Base-by-base conservation (phyloP, 2,113 vertebrate genomes). In the Casuarius casuarius region DNA sequence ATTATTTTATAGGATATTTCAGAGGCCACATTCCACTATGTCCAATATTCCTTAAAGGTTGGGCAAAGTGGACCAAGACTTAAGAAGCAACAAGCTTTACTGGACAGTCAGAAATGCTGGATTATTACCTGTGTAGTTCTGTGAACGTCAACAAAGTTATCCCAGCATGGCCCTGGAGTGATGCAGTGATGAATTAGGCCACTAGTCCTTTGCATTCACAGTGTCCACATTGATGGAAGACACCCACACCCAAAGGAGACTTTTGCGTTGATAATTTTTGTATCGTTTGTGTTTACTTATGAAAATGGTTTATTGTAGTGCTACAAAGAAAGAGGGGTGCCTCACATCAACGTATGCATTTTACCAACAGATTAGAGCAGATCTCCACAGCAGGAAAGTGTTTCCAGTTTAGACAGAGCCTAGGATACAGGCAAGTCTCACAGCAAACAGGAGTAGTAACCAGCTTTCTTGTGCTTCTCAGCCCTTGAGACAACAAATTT, bases 281-380 rank as follows among this genome's bases (percentile, higher is more conserved):
- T 19, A 18, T 58, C 12, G 9, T 48, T 74, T n/a, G 29, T 51
- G 75, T 25, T 58, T 33, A 25, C 75, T 76, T 58, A 56, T 71
- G 51, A 28, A 65, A 33, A 16, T 28, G 11, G 9, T 33, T 28
- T 38, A 9, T 13, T 73, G 8, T 48, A 33, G 33, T 25, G 65
- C 46, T 70, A 56, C n/a, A 65, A 42, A 67, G 21, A 35, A n/a
- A n/a, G n/a, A n/a, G 23, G 16, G 28, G 54, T 29, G 33, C 13
- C 58, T 90, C 12, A 1, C 1, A 0, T 13, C 66, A 52, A 35
- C 1, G 2, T 11, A 1, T 8, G 49, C 61, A 15, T 1, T 0
- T n/a, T 18, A 16, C 46, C 74, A 58, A 66, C 33, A 78, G 59
- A 20, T 11, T 26, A 35, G 12, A 67, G 58, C 33, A 54, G 35